Evolutionary conservation across 2,888 invertebrate species (phyloP).

Genomic region (Lasioglossum figueresi): DNA sequence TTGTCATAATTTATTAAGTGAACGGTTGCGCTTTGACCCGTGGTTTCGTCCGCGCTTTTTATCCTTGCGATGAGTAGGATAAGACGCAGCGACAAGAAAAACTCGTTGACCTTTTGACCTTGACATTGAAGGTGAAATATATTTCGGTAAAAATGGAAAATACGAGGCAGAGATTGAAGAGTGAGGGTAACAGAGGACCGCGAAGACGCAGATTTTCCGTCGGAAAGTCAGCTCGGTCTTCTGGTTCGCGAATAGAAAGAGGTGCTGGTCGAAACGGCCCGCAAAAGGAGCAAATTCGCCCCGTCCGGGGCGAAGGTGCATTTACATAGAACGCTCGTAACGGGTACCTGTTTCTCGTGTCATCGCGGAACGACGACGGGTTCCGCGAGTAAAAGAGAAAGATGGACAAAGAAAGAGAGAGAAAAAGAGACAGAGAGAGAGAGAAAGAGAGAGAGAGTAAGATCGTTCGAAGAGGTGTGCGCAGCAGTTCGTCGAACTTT

Average conservation of each 20-base stretch:
- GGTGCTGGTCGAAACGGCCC: conserved; percentile 10
- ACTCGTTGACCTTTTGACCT: too few relatives aligned
- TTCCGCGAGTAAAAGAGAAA: background rate
- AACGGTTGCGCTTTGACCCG: too few relatives aligned
- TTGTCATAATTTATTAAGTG: too few relatives aligned
- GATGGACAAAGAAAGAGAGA: background rate
- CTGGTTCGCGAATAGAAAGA: background rate
- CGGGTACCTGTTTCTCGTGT: conserved; percentile 17
- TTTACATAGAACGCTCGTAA: conserved; percentile 41
- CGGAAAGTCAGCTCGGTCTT: background rate
- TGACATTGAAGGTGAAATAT: too few relatives aligned
- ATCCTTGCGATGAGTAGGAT: too few relatives aligned
- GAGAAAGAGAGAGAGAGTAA: background rate
- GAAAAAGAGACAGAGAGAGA: background rate
- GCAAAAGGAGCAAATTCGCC: conserved; percentile 5
- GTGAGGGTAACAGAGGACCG: background rate
- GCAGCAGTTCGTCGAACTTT: conserved; percentile 53
- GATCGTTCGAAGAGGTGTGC: background rate
- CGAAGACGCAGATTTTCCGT: background rate
- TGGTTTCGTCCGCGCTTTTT: too few relatives aligned
- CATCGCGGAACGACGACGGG: conserved; percentile 20
- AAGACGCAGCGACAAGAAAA: too few relatives aligned
- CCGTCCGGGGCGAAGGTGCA: conserved; percentile 6
- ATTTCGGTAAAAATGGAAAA: too few relatives aligned
- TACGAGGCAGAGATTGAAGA: background rate